Conservation (phyloP, 1,140 invertebrate species). For the Tribolium madens region DNA sequence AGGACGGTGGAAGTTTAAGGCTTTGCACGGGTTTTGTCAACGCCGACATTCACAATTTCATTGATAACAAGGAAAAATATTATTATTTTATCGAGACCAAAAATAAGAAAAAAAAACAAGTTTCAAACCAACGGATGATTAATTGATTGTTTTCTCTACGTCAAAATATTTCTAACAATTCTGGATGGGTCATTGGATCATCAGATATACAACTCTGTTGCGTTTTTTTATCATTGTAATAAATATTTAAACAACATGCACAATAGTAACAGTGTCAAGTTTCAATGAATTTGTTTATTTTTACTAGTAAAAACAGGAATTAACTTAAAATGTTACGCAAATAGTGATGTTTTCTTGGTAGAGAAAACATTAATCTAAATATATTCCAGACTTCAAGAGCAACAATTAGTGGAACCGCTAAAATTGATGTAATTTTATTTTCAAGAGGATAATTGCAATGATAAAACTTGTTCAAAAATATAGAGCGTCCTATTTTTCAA, state of each 20-base stretch:
- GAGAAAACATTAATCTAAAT: background rate
- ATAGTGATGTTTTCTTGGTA: background rate
- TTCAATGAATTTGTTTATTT: background rate
- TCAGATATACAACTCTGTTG: background rate
- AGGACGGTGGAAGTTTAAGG: constrained; percentile 1
- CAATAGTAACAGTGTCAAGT: background rate
- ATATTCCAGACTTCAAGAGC: background rate
- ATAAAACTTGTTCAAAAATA: no score
- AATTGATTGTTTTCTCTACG: background rate
- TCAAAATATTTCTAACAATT: background rate
- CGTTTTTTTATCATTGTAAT: background rate
- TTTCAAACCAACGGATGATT: background rate
- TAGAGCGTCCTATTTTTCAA: background rate
- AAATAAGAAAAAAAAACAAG: background rate
- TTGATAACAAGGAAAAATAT: background rate
- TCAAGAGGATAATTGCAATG: background rate
- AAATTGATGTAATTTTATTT: background rate
- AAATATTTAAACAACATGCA: no score
- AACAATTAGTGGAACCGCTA: background rate
- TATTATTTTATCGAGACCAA: background rate
- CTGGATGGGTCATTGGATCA: background rate
- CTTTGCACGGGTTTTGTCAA: background rate
- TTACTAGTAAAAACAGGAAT: background rate
- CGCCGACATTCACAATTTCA: background rate
- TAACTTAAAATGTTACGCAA: background rate